These are phyloP conservation scores for Sorex fumeus DNA, from an alignment of 2,113 vertebrate genomes.

Conservation along the genomic window DNA sequence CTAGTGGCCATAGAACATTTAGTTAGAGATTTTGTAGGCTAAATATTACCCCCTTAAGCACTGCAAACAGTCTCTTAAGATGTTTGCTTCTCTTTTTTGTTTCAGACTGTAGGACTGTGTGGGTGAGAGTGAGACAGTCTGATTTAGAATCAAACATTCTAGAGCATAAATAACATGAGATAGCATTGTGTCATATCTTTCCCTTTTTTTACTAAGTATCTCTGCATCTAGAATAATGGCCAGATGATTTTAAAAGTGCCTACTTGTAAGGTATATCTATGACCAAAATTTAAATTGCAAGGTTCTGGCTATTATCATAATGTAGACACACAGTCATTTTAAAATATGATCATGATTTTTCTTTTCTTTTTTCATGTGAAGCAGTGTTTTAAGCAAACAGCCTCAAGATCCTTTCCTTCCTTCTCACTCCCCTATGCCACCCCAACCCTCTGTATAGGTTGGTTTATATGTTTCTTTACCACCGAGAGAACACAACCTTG, in stretches of 20 bases:
- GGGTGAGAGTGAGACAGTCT: not conserved
- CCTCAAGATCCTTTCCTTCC: no score
- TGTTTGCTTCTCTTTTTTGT: not conserved
- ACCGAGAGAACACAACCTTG: no score
- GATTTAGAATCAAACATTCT: conserved; percentile 7
- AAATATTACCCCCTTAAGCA: no score
- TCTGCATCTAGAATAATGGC: not conserved
- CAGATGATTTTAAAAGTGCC: not conserved
- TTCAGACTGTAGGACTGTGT: not conserved
- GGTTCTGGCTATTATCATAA: not conserved
- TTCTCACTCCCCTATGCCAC: no score
- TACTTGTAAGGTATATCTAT: not conserved
- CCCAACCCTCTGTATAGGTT: no score
- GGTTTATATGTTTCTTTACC: no score
- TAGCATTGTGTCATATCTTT: not conserved
- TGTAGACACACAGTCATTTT: not conserved
- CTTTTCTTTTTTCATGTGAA: not conserved
- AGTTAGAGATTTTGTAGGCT: conserved; percentile 22
- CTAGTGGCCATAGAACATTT: conserved; percentile 19
- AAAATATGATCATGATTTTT: not conserved
- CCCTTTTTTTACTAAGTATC: not conserved
- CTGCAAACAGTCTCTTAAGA: not conserved
- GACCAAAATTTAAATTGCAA: not conserved
- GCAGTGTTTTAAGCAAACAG: not conserved
- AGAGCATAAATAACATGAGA: not conserved